phyloP scores from a whole-genome alignment of 1,140 invertebrate genomes.

The Leptinotarsa lineolata region DNA sequence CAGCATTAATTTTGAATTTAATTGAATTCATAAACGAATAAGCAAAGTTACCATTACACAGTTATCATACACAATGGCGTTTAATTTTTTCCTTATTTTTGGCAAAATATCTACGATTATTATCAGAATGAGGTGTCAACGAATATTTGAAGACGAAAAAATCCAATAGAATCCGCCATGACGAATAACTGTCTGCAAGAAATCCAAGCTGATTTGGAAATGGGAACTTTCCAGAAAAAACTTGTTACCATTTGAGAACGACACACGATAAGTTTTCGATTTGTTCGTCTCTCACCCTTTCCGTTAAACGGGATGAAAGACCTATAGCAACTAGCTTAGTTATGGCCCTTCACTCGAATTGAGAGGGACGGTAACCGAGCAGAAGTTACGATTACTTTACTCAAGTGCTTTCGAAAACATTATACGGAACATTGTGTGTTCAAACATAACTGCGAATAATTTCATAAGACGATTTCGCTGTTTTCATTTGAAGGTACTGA shows the following conservation, averaged over 20 bases:
- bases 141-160: neutral
- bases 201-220: neutral
- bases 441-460: conserved; percentile 27
- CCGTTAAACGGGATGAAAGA: conserved; percentile 16
- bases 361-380: conserved; percentile 18
- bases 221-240: neutral
- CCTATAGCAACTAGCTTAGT: conserved; percentile 22
- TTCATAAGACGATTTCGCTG: neutral
- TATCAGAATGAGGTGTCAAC: neutral
- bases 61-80: too few species aligned
- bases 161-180: neutral
- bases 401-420: conserved; percentile 29
- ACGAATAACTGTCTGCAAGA: neutral
- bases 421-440: conserved; percentile 24
- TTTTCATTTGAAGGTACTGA: too few species aligned
- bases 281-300: conserved; percentile 14
- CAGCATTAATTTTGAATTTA: too few species aligned
- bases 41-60: too few species aligned
- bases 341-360: conserved; percentile 24
- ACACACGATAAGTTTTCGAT: conserved; percentile 9
- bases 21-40: too few species aligned
- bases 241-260: neutral
- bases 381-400: conserved; percentile 28
- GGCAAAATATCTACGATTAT: neutral
- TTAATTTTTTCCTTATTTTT: too few species aligned